phyloP scores from a whole-genome alignment of 1,140 invertebrate genomes.

The Drosophila orosa region DNA sequence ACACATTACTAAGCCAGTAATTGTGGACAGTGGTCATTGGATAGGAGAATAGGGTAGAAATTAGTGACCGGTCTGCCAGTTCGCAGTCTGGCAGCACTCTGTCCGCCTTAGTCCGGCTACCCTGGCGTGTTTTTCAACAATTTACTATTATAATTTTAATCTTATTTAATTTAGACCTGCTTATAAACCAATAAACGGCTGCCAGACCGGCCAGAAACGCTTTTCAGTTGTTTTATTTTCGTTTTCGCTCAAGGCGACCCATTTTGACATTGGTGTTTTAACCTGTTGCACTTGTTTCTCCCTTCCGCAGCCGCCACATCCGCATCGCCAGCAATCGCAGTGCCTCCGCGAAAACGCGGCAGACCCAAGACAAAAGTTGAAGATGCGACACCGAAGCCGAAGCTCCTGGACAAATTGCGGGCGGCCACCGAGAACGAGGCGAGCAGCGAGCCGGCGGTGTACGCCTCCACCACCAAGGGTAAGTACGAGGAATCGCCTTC shows the following conservation, averaged over 20 bases:
- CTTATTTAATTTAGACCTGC: slow-evolving; percentile 18
- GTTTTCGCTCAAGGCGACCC: slow-evolving; percentile 23
- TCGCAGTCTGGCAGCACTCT: neutral
- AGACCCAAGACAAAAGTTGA: slow-evolving; percentile 59
- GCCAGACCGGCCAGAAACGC: slow-evolving; percentile 24
- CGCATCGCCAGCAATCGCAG: slow-evolving; percentile 36
- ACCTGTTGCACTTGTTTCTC: slow-evolving; percentile 54
- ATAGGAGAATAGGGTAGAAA: neutral
- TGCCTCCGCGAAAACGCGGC: slow-evolving; percentile 72
- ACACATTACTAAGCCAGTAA: too few species aligned
- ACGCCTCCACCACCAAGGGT: slow-evolving; percentile 80
- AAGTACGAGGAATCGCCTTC: slow-evolving; percentile 13
- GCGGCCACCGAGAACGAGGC: slow-evolving; percentile 55
- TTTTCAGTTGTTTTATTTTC: slow-evolving; percentile 58
- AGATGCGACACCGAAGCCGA: slow-evolving; percentile 54
- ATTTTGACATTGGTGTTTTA: slow-evolving; percentile 30
- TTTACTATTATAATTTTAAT: slow-evolving; percentile 29
- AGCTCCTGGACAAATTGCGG: slow-evolving; percentile 62
- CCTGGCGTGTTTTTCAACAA: slow-evolving; percentile 45
- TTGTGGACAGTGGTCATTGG: neutral
- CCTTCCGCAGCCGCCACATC: slow-evolving; percentile 30
- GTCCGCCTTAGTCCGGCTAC: neutral
- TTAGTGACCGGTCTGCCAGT: neutral
- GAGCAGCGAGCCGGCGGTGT: slow-evolving; percentile 69
- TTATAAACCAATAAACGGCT: slow-evolving; percentile 48